Conservation (phyloP, 2,888 invertebrate species). For the Autographa pulchrina region DNA sequence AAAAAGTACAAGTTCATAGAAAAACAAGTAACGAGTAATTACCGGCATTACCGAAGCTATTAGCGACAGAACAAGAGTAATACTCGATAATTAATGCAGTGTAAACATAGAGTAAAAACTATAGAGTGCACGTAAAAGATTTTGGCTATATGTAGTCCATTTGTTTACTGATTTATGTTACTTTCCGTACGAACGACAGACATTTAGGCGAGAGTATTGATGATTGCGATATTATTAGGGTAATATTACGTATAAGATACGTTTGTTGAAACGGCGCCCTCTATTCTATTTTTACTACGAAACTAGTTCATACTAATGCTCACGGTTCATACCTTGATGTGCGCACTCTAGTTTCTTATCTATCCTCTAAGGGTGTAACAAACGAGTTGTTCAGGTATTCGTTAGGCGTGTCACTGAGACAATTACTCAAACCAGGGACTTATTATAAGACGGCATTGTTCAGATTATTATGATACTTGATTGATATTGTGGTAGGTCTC, state of each 20-base stretch:
- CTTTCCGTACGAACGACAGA: no score
- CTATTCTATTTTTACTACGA: no score
- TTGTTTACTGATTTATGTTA: no score
- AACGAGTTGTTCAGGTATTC: constrained; percentile 21
- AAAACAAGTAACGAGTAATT: constrained; percentile 1
- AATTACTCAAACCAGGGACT: constrained; percentile 18
- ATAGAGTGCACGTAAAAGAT: no score
- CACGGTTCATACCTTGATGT: no score
- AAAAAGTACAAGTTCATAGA: background rate
- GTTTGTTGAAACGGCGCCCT: no score
- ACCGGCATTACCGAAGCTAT: background rate
- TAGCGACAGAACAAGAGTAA: background rate
- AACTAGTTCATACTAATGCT: no score
- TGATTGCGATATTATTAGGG: no score
- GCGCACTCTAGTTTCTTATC: no score
- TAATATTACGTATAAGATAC: no score
- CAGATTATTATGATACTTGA: background rate
- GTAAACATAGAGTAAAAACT: background rate
- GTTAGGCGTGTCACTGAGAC: constrained; percentile 10
- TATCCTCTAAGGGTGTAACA: background rate
- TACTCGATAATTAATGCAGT: constrained; percentile 10
- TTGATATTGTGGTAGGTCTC: constrained; percentile 3
- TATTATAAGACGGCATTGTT: constrained; percentile 7
- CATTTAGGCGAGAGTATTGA: no score
- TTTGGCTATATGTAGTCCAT: no score